Base-by-base conservation (phyloP, 1,140 invertebrate genomes). In the Episyrphus balteatus region DNA sequence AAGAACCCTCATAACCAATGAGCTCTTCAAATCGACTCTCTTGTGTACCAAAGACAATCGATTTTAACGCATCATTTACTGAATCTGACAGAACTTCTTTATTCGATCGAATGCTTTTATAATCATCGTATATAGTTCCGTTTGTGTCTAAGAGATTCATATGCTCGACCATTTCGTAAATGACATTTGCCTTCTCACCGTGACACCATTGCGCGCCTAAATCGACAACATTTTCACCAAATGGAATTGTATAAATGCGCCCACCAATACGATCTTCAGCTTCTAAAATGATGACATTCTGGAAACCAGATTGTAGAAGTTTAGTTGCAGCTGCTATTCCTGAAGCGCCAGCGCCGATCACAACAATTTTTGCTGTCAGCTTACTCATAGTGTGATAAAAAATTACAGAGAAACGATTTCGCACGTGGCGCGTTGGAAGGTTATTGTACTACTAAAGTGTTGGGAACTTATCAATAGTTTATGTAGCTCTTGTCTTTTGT, bases 151-250 rank as follows among this genome's bases (percentile, higher is more conserved):
- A 53, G 2, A 82, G 52, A 54, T 74, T 63, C 11, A 76, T 53
- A 32, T 75, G 70, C 42, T 77, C 76, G 0, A 79, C 80, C 32
- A 81, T 55, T 44, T 82, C 65, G 58, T 75, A 88, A 1, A 86
- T 78, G 11, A 74, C 57, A 68, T 91, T 87, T 15, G 70, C 74
- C 49, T 78, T 69, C 61, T 89, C 78, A 13, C 89, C 88, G 56
- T 92, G 88, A 53, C 89, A 77, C 61, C 62, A 66, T 36, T 91
- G 84, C 17, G 85, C 88, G 6, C 90, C 89, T 13, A 92, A 51
- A 64, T 94, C 90, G 8, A 91, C 68, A 17, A 75, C 64, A 50
- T 73, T 73, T 6, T 77, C 74, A 2, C 72, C 78, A 56, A 81
- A 81, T 15, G 73, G 55, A 2, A 75, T 67, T 1, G 79, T 80